A percentile compares a stretch with the other conserved stretches of the same genome.
Conservation (phyloP, 2,797 vertebrate species). For the Miichthys miiuy region DNA sequence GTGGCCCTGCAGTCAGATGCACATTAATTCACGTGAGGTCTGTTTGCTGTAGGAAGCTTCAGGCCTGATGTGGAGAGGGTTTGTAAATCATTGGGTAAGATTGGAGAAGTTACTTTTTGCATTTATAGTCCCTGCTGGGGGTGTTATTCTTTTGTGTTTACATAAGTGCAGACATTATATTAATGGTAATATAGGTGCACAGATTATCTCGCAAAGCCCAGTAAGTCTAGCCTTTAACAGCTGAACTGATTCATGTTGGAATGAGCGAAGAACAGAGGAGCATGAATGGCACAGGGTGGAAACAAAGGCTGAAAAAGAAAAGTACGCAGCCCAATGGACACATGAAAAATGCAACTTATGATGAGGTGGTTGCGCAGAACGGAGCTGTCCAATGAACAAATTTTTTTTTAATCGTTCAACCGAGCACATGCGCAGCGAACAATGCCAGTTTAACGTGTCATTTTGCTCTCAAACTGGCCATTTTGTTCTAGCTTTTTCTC, state of each 20-base stretch:
- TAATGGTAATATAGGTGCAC: neutral
- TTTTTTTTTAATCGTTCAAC: neutral
- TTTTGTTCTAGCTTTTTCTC: neutral
- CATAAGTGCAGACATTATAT: conserved; percentile 1
- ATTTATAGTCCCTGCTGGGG: neutral
- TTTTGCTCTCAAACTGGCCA: neutral
- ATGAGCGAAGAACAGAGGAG: neutral
- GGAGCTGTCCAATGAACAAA: neutral
- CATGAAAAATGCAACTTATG: neutral
- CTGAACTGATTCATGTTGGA: neutral
- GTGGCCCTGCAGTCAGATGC: neutral
- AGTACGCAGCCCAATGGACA: neutral
- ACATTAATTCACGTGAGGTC: neutral
- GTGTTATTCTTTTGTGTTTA: neutral
- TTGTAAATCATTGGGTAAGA: neutral
- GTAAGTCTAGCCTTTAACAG: neutral
- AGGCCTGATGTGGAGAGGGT: neutral
- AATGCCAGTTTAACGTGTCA: neutral
- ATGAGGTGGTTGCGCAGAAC: neutral
- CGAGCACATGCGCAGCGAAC: neutral
- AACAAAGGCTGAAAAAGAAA: neutral
- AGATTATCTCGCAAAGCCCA: conserved; percentile 1
- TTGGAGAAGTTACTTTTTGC: conserved; percentile 5
- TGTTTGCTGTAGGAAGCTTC: conserved; percentile 6
- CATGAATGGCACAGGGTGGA: neutral